Base-by-base conservation (phyloP, 2,113 vertebrate species). In the Puntigrus tetrazona region DNA sequence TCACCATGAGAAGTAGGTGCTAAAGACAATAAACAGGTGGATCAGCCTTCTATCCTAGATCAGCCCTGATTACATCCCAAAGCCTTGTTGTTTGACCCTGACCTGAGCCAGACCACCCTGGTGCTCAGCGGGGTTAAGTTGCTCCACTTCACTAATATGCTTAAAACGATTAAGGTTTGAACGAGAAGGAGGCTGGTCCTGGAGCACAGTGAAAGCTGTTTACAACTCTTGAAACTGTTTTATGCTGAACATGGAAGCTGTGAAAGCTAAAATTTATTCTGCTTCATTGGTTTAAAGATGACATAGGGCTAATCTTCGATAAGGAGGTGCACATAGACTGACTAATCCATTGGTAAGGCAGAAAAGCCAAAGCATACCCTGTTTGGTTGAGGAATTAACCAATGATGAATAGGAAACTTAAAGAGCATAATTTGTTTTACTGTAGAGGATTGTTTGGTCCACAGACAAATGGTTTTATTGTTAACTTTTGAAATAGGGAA, bases 1-100 rank as follows among this genome's bases (percentile, higher is more conserved):
- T 84, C 75, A 57, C 18, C 9, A 84, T 27, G n/a, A 9, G 82
- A 38, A 52, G 89, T 91, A 91, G 90, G 87, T 92, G 89, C 88
- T 90, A 84, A 88, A 87, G 86, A 85, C 36, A 57, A 86, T 90
- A 84, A 91, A 90, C 88, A 90, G 91, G 85, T 88, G 91, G 93
- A 93, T 93, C 85, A 82, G 86, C 89, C 89, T 90, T 85, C 87
- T 75, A 57, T 76, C 86, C 43, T 43, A 78, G 89, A 89, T 93
- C 86, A 93, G 90, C 88, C 88, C 88, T 81, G 91, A 94, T 94
- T 93, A 93, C 78, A 77, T 82, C 63, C 74, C 61, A 43, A 91
- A 93, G 85, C 88, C 87, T 85, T 80, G 90, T 87, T 82, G 61
- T 81, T 81, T 81, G 80, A 82, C 80, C 80, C 80, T 47, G 31